Base-by-base conservation (phyloP, 2,888 invertebrate genomes). In the Pristionchus mayeri region DNA sequence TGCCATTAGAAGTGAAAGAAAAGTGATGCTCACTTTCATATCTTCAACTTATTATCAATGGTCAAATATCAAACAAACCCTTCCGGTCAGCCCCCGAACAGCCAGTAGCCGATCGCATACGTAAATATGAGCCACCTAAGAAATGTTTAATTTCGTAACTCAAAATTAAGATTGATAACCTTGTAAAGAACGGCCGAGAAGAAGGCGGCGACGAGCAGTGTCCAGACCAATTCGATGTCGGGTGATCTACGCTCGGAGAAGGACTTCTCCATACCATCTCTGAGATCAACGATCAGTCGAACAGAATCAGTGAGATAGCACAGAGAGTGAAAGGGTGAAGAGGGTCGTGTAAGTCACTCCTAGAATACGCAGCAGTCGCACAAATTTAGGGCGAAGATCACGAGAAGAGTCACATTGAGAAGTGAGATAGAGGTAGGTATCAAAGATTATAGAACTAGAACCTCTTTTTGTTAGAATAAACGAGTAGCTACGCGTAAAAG, bases 231-330 rank as follows among this genome's bases (percentile, higher is more conserved):
- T 27, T 18, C 30, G 30, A 3, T 16, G 40, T 48, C 40, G 24
- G 75, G 40, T 11, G 44, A 75, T 0, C 48, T 21, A 7, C 24
- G 30, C 27, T 52, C 48, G 18, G 24, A n/a, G 78, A 48, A 48
- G 0, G 50, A 16, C 9, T 21, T 16, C 18, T 48, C 52, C 50
- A 78, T 48, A 6, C n/a, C 18, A 27, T 24, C 11, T 50, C 52
- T 78, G 78, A 57, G 37, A 52, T 80, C 57, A 54, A 57, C 13
- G 80, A 80, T 54, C 54, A 80, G n/a, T 24, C 13, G 3, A 78
- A 44, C 9, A 24, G 16, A 44, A 18, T 34, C 0, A 30, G 2
- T 13, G 50, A 48, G n/a, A n/a, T n/a, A n/a, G n/a, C 21, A 16
- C 54, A 54, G 54, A 54, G 54, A 18, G n/a, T n/a, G n/a, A n/a